Base-by-base conservation (phyloP, 2,888 invertebrate species). In the Ormyrus rosae region DNA sequence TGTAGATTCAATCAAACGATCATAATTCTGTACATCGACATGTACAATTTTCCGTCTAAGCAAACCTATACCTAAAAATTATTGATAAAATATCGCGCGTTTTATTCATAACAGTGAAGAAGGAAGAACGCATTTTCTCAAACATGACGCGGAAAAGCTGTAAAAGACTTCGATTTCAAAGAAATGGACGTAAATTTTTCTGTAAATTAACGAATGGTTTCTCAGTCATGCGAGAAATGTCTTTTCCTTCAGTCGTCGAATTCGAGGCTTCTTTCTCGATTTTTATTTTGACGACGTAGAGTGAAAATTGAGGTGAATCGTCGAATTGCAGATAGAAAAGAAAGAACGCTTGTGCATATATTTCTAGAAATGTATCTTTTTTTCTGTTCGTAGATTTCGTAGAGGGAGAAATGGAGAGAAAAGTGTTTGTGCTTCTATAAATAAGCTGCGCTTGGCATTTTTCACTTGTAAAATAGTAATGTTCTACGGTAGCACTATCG, bases 381-480 rank as follows among this genome's bases (percentile, higher is more conserved):
- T 48, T 53, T 65, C 58, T 19, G 48, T 80, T 65, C 13, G 34
- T 65, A 65, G 34, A 34, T 19, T 19, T n/a, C 69, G 53, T 58
- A 77, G 58, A 63, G n/a, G 50, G 68, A 45, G 46, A 50, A 51
- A 51, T 50, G 6, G 46, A 6, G 13, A 13, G 13, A 55, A 75
- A 75, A 61, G 50, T 68, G 77, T 78, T 67, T 64, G 68, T 67
- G 69, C 74, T 74, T 81, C 69, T 78, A 81, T 77, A 81, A 74
- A 78, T 74, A 81, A 81, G 73, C 73, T 50, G 63, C 60, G 69
- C 64, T 81, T 81, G 55, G 67, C 61, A 68, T 67, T 73, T 72
- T 78, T 72, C 73, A 78, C 78, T 73, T 81, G 77, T 81, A 81
- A 74, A 63, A 73, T 75, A 81, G 76, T 64, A 68, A 63, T 81